Evolutionary conservation across 2,113 vertebrate species (phyloP), one percentile per base, ranked within the genome.

Genomic region (Sebastes fasciatus): DNA sequence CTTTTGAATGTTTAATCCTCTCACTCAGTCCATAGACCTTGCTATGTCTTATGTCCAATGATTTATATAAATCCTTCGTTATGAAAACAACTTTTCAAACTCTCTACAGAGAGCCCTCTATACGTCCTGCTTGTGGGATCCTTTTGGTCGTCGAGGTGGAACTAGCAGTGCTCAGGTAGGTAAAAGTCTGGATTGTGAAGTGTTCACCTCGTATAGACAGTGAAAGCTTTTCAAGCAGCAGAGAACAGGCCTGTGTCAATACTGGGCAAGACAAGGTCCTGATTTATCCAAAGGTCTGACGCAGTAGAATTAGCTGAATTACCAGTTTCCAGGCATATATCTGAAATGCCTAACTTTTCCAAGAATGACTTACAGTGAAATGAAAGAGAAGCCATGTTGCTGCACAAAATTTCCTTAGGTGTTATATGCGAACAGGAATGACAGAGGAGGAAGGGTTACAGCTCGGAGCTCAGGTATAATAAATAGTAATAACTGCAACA

Each of bases 201-300:
- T 61, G 60, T 40, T 88, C 73, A 62, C 69, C 67, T 78, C 62
- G 23, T 67, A 70, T 77, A 67, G 63, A 91, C 88, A 86, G 83
- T 83, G 55, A 68, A 74, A 7, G 78, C 90, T 90, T 93, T 93
- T 91, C 43, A 89, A 76, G 80, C 52, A 52, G 69, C 63, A 73
- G 66, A 85, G 86, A 89, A 90, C 84, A 87, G 77, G 72, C 52
- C 74, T 88, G 79, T 92, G 91, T 92, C 83, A 91, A 89, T 85
- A 91, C 74, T 67, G 63, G 49, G 81, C 43, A 61, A 77, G 67
- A 91, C 89, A 93, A 87, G 86, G 84, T 82, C 79, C 77, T 73
- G 81, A 88, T 93, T 92, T 83, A 89, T 90, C 77, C 77, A 49
- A 19, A 61, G 12, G 63, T 74, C 68, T 70, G 80, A 82, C 52